Percentiles rank a stretch among this genome's conserved stretches.
phyloP scores from a whole-genome alignment of 2,113 vertebrate species.

The Otis tarda region DNA sequence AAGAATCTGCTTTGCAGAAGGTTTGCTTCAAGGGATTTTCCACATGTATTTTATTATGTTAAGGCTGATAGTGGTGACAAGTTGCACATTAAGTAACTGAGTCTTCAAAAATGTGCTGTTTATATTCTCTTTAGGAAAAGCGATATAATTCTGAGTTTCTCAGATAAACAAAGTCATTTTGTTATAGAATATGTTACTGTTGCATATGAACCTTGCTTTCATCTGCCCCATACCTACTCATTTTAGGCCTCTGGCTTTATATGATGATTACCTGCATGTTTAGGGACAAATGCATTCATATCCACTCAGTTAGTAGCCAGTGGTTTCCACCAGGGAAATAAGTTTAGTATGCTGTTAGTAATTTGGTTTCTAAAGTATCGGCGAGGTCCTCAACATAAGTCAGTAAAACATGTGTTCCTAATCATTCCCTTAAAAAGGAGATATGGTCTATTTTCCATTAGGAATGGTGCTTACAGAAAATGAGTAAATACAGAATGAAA shows the following conservation, averaged over 20 bases:
- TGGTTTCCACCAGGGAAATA: slow-evolving; percentile 77
- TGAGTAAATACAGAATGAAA: slow-evolving; percentile 71
- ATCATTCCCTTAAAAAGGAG: slow-evolving; percentile 74
- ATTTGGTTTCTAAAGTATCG: slow-evolving; percentile 68
- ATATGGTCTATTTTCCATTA: slow-evolving; percentile 79
- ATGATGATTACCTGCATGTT: slow-evolving; percentile 59
- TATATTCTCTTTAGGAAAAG: slow-evolving; percentile 68
- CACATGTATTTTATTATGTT: slow-evolving; percentile 75
- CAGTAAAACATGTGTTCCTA: slow-evolving; percentile 77
- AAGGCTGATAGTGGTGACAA: slow-evolving; percentile 73
- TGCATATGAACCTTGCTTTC: slow-evolving; percentile 10
- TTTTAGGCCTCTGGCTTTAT: slow-evolving; percentile 16
- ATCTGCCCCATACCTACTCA: slow-evolving; percentile 23
- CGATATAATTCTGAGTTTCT: slow-evolving; percentile 67
- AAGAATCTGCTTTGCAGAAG: slow-evolving; percentile 60
- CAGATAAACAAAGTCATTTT: slow-evolving; percentile 65
- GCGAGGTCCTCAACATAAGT: slow-evolving; percentile 58
- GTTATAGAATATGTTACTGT: slow-evolving; percentile 37
- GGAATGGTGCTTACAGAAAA: slow-evolving; percentile 72
- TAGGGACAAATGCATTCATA: slow-evolving; percentile 44
- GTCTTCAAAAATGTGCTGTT: slow-evolving; percentile 70
- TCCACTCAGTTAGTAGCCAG: slow-evolving; percentile 72
- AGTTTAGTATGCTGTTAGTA: slow-evolving; percentile 72
- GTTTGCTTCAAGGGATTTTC: slow-evolving; percentile 69
- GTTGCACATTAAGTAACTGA: slow-evolving; percentile 73